phyloP scores from a whole-genome alignment of 2,113 vertebrate genomes.

The Chamaea fasciata region DNA sequence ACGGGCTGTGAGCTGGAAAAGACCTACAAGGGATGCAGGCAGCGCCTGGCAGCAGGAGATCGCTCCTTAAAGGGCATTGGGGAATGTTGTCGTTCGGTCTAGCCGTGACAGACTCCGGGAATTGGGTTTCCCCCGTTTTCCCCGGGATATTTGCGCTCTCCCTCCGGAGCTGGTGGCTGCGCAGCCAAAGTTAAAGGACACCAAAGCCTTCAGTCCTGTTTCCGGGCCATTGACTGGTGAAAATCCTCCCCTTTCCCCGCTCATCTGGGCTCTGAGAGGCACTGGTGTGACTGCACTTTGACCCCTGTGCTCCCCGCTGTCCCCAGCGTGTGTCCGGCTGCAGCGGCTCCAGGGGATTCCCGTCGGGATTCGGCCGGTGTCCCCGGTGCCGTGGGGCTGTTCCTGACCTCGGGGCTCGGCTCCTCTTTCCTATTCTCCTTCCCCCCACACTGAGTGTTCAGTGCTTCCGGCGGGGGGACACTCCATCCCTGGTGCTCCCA shows the following conservation, averaged over 20 bases:
- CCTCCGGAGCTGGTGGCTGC: neutral
- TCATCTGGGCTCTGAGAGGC: rapidly evolving
- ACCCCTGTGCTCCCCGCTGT: rapidly evolving
- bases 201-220: neutral
- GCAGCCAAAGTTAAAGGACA: rapidly evolving
- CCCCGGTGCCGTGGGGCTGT: rapidly evolving
- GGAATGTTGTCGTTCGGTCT: rapidly evolving
- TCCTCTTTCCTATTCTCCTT: rapidly evolving
- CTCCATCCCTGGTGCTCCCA: rapidly evolving
- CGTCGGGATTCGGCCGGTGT: rapidly evolving
- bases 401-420: neutral
- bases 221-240: neutral
- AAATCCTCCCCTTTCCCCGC: rapidly evolving
- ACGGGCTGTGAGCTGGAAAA: neutral
- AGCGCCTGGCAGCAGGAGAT: neutral
- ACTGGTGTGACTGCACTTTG: rapidly evolving
- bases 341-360: rapidly evolving
- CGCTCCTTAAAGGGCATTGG: neutral
- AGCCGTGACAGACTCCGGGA: neutral
- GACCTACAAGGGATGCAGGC: neutral
- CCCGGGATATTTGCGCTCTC: neutral
- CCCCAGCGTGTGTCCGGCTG: neutral
- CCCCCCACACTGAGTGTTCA: rapidly evolving
- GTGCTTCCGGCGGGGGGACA: rapidly evolving
- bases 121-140: neutral